phyloP scores from a whole-genome alignment of 2,797 vertebrate species.

The Danio jaintianensis region DNA sequence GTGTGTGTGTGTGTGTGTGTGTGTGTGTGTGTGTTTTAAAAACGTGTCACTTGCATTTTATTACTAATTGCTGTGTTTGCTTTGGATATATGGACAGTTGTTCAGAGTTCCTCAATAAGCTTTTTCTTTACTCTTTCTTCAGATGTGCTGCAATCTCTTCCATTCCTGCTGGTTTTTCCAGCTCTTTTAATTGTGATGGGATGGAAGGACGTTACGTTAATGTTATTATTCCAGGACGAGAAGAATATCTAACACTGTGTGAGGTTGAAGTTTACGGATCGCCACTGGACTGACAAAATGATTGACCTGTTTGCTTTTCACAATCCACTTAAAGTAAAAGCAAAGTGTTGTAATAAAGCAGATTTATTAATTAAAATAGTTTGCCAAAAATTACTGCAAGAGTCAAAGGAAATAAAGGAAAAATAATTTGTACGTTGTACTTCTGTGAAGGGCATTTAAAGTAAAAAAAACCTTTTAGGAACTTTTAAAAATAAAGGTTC shows the following conservation, averaged over 20 bases:
- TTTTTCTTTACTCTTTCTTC: neutral
- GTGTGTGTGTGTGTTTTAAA: neutral
- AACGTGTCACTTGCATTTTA: neutral
- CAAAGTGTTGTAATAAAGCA: no score
- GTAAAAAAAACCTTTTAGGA: no score
- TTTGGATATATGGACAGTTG: neutral
- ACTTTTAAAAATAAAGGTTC: no score
- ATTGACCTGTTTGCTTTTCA: no score
- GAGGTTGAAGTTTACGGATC: constrained; percentile 59
- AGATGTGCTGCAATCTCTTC: constrained; percentile 50
- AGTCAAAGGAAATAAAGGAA: no score
- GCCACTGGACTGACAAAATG: constrained; percentile 16
- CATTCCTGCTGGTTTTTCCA: neutral
- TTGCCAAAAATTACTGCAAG: no score
- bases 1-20: no score
- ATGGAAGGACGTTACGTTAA: constrained; percentile 56
- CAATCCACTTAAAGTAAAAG: no score
- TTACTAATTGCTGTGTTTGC: neutral
- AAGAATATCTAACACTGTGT: constrained; percentile 47
- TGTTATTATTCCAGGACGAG: constrained; percentile 34
- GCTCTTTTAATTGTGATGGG: constrained; percentile 44
- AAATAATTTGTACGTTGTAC: no score
- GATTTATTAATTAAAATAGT: no score
- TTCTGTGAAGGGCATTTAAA: no score
- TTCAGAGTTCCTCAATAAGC: neutral